These are phyloP conservation scores for Reticulitermes lucifugus DNA, from an alignment of 2,888 invertebrate species.

Conservation along the genomic window DNA sequence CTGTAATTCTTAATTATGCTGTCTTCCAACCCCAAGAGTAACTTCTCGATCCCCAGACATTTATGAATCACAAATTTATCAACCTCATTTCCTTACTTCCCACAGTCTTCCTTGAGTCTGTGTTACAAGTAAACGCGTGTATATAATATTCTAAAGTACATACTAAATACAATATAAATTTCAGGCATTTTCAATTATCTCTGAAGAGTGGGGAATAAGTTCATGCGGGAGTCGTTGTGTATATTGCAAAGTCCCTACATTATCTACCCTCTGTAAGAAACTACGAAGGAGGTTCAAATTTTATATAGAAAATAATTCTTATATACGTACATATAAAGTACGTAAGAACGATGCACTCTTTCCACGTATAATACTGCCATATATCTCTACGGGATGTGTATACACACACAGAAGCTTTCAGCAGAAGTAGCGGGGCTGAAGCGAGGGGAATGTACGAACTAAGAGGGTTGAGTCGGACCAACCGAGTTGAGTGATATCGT, in stretches of 20 bases:
- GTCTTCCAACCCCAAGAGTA: background rate
- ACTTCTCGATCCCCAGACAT: background rate
- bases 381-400: background rate
- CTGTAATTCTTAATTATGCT: background rate
- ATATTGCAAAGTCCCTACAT: background rate
- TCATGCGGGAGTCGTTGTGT: background rate
- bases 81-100: background rate
- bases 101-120: background rate
- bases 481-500: too few relatives aligned
- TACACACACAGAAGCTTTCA: background rate
- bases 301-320: slow-evolving; percentile 27
- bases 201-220: background rate
- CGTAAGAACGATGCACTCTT: background rate
- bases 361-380: background rate
- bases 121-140: background rate
- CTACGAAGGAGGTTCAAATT: background rate
- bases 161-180: slow-evolving; percentile 14
- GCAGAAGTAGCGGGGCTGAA: background rate
- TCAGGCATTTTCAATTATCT: slow-evolving; percentile 15
- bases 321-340: background rate
- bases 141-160: slow-evolving; percentile 2
- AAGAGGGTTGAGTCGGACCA: too few relatives aligned
- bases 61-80: background rate
- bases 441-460: too few relatives aligned
- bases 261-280: background rate